Evolutionary conservation across 2,113 vertebrate species (phyloP).

Genomic region (Malaclemys terrapin): DNA sequence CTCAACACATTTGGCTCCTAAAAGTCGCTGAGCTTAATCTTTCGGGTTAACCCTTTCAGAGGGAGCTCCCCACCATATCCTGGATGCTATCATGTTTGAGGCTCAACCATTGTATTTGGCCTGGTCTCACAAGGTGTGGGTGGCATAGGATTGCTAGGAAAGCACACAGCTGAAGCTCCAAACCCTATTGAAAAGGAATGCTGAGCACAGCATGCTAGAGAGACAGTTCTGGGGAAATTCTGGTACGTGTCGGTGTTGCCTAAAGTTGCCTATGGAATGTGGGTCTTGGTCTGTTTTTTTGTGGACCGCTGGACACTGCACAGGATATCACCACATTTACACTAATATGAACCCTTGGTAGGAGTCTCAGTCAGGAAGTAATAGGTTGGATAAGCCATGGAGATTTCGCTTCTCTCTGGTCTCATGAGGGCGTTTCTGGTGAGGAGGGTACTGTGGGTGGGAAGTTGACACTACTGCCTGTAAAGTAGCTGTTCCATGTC

Average conservation of each 20-base stretch:
- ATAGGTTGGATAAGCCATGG: background rate
- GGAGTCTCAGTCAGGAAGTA: background rate
- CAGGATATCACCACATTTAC: background rate
- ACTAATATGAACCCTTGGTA: background rate
- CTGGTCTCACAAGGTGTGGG: background rate
- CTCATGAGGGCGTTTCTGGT: background rate
- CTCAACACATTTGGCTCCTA: background rate
- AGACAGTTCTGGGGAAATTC: background rate
- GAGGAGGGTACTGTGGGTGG: background rate
- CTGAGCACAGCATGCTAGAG: background rate
- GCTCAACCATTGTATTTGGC: background rate
- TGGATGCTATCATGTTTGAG: background rate
- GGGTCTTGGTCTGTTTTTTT: background rate
- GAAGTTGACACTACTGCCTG: background rate
- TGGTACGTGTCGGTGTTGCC: accelerated
- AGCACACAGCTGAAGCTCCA: background rate
- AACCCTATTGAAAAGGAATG: background rate
- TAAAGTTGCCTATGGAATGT: background rate
- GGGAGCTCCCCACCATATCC: background rate
- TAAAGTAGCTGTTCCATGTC: background rate
- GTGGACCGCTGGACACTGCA: background rate
- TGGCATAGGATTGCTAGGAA: background rate
- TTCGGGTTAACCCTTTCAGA: background rate
- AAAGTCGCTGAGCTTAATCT: background rate
- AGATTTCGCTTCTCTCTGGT: background rate